Percentiles rank a stretch among this genome's conserved stretches.
Evolutionary conservation across 2,797 vertebrate genomes (phyloP).

Genomic region (Chelon labrosus): DNA sequence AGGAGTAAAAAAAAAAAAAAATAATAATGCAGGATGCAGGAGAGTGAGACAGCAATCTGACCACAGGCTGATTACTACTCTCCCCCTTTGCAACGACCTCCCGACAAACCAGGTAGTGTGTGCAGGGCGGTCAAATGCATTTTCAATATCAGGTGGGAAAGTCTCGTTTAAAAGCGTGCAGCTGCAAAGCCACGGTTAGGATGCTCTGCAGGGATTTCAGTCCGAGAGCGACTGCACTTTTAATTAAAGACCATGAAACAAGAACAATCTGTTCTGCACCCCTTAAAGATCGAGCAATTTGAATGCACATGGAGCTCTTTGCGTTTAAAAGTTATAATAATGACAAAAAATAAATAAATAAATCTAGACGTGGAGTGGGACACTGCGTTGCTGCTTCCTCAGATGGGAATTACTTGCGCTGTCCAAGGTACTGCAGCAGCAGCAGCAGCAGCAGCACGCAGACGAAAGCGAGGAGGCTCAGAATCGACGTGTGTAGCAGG

Average conservation of each 20-base stretch:
- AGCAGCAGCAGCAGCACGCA: slow-evolving; percentile 20
- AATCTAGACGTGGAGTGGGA: not conserved
- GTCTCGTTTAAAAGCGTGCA: not conserved
- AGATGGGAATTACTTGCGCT: slow-evolving; percentile 60
- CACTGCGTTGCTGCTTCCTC: not conserved
- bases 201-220: not conserved
- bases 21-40: slow-evolving; percentile 23
- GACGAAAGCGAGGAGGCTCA: not conserved
- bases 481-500: slow-evolving; percentile 8
- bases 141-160: slow-evolving; percentile 12
- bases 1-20: slow-evolving; percentile 49
- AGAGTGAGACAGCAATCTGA: slow-evolving; percentile 11
- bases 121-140: slow-evolving; percentile 16
- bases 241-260: not conserved
- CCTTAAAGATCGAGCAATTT: not conserved
- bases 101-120: slow-evolving; percentile 2
- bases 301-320: not conserved
- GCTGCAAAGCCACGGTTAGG: not conserved
- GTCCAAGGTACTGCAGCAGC: slow-evolving; percentile 81
- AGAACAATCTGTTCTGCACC: not conserved
- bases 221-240: slow-evolving; percentile 4
- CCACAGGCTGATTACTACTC: not conserved
- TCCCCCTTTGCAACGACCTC: not conserved
- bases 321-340: not conserved
- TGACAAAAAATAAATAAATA: too few species aligned